A percentile compares a stretch with the other conserved stretches of the same genome.
phyloP scores from a whole-genome alignment of 2,113 vertebrate genomes.

The Promerops cafer region DNA sequence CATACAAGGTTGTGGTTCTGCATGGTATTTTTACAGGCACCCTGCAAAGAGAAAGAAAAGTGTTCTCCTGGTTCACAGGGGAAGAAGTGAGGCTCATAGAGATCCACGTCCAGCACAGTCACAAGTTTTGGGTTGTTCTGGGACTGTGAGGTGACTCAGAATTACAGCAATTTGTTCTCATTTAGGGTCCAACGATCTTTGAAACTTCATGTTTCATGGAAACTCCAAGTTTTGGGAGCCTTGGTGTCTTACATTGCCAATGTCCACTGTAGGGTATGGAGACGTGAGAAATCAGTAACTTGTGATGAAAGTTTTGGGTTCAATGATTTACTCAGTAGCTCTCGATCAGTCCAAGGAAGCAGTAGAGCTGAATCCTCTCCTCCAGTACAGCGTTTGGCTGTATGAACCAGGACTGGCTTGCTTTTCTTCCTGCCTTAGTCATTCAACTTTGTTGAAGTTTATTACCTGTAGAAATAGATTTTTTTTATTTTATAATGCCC shows the following conservation, averaged over 20 bases:
- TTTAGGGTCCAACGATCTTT: rapidly evolving
- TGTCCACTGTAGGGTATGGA: not conserved
- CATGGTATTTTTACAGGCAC: not conserved
- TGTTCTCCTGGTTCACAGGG: not conserved
- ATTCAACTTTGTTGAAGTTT: not conserved
- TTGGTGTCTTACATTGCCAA: not conserved
- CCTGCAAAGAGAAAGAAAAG: not conserved
- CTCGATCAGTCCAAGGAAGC: not conserved
- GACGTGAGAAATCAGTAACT: not conserved
- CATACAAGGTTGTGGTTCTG: not conserved
- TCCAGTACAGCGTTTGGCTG: not conserved
- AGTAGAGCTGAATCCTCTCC: not conserved
- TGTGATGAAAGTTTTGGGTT: not conserved
- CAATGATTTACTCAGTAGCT: not conserved
- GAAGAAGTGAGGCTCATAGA: not conserved
- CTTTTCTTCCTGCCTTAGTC: not conserved
- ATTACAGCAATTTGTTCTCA: not conserved
- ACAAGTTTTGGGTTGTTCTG: not conserved
- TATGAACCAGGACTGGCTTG: not conserved
- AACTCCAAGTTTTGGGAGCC: not conserved
- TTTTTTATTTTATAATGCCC: not conserved
- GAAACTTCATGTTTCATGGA: not conserved
- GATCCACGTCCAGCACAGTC: not conserved
- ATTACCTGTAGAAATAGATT: not conserved
- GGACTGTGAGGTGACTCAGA: not conserved